A percentile compares a stretch with the other conserved stretches of the same genome.
These are phyloP conservation scores for Grapholita molesta DNA, from an alignment of 1,140 invertebrate genomes.

Conservation along the genomic window DNA sequence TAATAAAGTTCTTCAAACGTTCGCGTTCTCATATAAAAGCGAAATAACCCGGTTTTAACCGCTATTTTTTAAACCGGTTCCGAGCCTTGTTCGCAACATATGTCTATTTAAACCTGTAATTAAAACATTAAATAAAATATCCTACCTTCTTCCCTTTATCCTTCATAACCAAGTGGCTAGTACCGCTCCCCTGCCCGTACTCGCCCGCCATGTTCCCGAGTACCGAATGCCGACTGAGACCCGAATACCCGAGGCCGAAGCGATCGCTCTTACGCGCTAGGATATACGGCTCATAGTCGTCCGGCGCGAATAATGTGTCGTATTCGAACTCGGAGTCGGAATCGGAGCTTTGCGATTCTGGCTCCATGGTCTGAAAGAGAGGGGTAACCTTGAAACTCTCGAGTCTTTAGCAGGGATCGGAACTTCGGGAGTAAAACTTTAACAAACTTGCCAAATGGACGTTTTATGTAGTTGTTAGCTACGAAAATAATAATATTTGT, in stretches of 20 bases:
- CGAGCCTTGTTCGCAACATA: too few species aligned
- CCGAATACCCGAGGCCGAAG: constrained; percentile 94
- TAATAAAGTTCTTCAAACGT: too few species aligned
- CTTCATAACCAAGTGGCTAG: constrained; percentile 67
- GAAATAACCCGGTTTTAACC: too few species aligned
- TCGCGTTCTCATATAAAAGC: too few species aligned
- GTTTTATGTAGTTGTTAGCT: too few species aligned
- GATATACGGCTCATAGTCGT: constrained; percentile 87
- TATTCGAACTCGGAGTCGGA: constrained; percentile 82
- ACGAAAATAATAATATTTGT: too few species aligned
- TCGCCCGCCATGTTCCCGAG: constrained; percentile 57
- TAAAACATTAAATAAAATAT: background rate
- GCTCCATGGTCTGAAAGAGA: constrained; percentile 34
- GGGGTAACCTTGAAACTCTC: too few species aligned
- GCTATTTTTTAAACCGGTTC: too few species aligned
- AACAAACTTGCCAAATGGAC: too few species aligned
- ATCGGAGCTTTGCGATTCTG: constrained; percentile 61
- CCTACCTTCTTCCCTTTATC: constrained; percentile 72
- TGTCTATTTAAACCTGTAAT: too few species aligned
- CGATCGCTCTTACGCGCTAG: constrained; percentile 88
- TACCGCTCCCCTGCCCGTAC: constrained; percentile 45
- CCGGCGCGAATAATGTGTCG: constrained; percentile 88
- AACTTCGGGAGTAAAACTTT: too few species aligned
- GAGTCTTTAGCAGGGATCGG: too few species aligned
- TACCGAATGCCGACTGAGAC: constrained; percentile 82